phyloP scores from a whole-genome alignment of 1,140 invertebrate genomes.

The Daktulosphaira vitifoliae region DNA sequence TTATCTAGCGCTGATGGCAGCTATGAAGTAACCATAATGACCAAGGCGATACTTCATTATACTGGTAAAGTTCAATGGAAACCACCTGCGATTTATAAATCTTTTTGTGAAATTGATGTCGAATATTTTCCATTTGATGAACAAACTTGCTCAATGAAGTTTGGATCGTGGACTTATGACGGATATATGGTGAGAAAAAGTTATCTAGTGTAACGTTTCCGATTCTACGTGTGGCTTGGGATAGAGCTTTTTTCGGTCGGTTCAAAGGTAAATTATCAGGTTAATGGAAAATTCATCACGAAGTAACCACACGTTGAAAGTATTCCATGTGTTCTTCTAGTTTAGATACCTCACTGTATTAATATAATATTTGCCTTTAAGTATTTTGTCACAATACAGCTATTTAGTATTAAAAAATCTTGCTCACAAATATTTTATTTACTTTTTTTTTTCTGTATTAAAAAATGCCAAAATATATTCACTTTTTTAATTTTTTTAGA shows the following conservation, averaged over 20 bases:
- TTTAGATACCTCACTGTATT: too few species aligned
- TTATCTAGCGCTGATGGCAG: conserved; percentile 95
- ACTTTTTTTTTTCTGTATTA: too few species aligned
- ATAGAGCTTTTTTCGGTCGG: neutral
- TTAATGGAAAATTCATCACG: neutral
- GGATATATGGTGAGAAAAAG: conserved; percentile 65
- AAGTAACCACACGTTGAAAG: neutral
- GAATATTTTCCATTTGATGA: conserved; percentile 94
- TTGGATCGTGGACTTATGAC: conserved; percentile 91
- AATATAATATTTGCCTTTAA: too few species aligned
- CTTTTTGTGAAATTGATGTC: conserved; percentile 93
- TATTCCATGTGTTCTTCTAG: neutral
- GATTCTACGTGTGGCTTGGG: neutral
- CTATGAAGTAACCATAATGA: conserved; percentile 97
- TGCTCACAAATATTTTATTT: too few species aligned
- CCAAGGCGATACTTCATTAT: conserved; percentile 83
- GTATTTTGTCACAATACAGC: too few species aligned
- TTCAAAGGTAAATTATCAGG: conserved; percentile 5
- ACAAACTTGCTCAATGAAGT: conserved; percentile 95
- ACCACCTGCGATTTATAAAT: conserved; percentile 96
- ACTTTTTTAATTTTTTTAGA: conserved; percentile 51
- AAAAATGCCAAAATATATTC: too few species aligned
- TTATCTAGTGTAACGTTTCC: neutral
- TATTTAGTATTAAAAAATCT: too few species aligned
- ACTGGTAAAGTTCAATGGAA: conserved; percentile 94